A percentile compares a stretch with the other conserved stretches of the same genome.
These are phyloP conservation scores for Myotis myotis DNA, from an alignment of 2,797 vertebrate genomes.

Conservation along the genomic window DNA sequence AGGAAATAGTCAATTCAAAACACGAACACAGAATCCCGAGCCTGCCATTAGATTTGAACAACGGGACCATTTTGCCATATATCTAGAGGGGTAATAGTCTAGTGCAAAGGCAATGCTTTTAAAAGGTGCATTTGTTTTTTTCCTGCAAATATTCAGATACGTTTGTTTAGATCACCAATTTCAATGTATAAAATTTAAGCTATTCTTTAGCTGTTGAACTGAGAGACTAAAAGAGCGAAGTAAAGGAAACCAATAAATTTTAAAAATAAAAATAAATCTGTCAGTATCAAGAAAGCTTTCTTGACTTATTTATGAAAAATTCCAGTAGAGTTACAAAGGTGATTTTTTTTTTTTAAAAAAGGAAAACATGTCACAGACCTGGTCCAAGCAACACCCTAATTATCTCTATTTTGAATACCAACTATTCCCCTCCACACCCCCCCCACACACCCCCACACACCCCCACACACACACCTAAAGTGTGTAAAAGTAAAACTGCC, in stretches of 20 bases:
- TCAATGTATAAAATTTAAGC: slow-evolving; percentile 40
- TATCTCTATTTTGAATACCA: neutral
- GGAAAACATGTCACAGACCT: neutral
- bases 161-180: slow-evolving; percentile 20
- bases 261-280: slow-evolving; percentile 63
- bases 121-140: slow-evolving; percentile 37
- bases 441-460: neutral
- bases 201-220: slow-evolving; percentile 57
- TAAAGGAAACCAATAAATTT: slow-evolving; percentile 53
- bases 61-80: slow-evolving; percentile 30
- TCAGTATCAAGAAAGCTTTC: slow-evolving; percentile 21
- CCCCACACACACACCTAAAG: neutral
- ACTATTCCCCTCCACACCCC: fast-evolving
- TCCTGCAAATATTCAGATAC: slow-evolving; percentile 54
- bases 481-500: neutral
- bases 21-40: neutral
- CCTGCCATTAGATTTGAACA: slow-evolving; percentile 60
- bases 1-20: slow-evolving; percentile 67
- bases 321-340: slow-evolving; percentile 20
- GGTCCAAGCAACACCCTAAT: neutral
- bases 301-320: slow-evolving; percentile 30
- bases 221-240: slow-evolving; percentile 47
- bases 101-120: slow-evolving; percentile 48
- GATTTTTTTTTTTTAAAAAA: neutral
- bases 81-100: slow-evolving; percentile 57